Conservation (phyloP, 2,888 invertebrate genomes). For the Urechis unicinctus region DNA sequence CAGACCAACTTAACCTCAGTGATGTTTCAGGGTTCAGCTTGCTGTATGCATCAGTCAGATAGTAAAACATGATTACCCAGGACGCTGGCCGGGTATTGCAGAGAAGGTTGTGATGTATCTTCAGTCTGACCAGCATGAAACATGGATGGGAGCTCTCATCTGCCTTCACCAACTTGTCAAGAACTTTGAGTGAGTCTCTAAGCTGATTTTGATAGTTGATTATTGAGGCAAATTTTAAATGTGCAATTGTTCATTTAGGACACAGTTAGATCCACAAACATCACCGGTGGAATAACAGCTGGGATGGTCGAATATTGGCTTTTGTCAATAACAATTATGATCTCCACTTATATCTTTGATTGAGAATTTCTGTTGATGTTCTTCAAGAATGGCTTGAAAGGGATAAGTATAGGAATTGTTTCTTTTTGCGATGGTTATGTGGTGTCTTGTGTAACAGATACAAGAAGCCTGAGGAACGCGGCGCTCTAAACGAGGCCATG, state of each 20-base stretch:
- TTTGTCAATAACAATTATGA: too few species aligned
- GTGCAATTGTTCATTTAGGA: too few species aligned
- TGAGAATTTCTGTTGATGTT: too few species aligned
- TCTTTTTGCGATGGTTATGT: background rate
- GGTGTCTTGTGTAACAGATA: slow-evolving; percentile 62
- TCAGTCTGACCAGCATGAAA: slow-evolving; percentile 55
- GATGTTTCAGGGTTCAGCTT: slow-evolving; percentile 66
- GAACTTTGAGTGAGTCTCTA: slow-evolving; percentile 63
- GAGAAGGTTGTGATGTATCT: slow-evolving; percentile 91
- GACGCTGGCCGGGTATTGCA: slow-evolving; percentile 88
- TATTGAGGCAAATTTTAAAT: too few species aligned
- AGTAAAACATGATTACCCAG: slow-evolving; percentile 92
- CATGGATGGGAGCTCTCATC: slow-evolving; percentile 76
- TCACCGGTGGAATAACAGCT: too few species aligned
- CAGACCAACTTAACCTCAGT: background rate
- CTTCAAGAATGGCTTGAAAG: too few species aligned
- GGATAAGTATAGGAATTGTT: too few species aligned
- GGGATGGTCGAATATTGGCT: too few species aligned
- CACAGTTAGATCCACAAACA: too few species aligned
- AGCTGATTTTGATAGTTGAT: too few species aligned
- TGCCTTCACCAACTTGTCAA: slow-evolving; percentile 92
- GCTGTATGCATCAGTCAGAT: slow-evolving; percentile 88
- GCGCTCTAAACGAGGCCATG: slow-evolving; percentile 91
- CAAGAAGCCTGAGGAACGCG: slow-evolving; percentile 80
- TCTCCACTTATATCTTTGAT: too few species aligned